phyloP scores from a whole-genome alignment of 2,888 invertebrate genomes.

The Thymelicus acteon region DNA sequence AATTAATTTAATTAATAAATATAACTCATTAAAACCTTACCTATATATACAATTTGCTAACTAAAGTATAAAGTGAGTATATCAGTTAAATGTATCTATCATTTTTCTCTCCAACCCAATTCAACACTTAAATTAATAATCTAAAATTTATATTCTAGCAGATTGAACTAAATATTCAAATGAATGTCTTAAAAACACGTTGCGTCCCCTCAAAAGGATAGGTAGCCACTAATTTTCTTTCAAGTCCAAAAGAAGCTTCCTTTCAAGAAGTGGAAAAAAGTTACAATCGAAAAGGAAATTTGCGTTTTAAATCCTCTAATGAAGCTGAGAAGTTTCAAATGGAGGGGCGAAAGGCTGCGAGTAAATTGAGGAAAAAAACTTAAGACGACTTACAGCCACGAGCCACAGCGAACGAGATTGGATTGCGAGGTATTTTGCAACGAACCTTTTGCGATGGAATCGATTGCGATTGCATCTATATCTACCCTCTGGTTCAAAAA shows the following conservation, averaged over 20 bases:
- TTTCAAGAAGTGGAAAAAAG: conserved; percentile 83
- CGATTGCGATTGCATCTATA: not conserved
- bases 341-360: conserved; percentile 81
- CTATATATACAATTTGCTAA: too few species aligned
- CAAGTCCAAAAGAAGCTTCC: conserved; percentile 81
- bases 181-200: conserved; percentile 76
- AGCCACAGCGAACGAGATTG: conserved; percentile 25
- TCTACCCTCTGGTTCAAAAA: too few species aligned
- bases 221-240: conserved; percentile 80
- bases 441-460: conserved; percentile 26
- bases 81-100: not conserved
- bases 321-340: conserved; percentile 84
- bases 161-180: conserved; percentile 73
- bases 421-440: conserved; percentile 24
- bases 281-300: conserved; percentile 85
- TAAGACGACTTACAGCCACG: conserved; percentile 43
- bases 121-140: not conserved
- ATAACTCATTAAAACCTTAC: too few species aligned
- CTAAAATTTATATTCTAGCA: conserved; percentile 72
- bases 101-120: not conserved
- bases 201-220: conserved; percentile 78
- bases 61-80: too few species aligned
- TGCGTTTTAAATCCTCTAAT: conserved; percentile 85
- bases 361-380: conserved; percentile 78
- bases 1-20: too few species aligned